phyloP scores from a whole-genome alignment of 2,113 vertebrate species.

The Colaptes auratus region DNA sequence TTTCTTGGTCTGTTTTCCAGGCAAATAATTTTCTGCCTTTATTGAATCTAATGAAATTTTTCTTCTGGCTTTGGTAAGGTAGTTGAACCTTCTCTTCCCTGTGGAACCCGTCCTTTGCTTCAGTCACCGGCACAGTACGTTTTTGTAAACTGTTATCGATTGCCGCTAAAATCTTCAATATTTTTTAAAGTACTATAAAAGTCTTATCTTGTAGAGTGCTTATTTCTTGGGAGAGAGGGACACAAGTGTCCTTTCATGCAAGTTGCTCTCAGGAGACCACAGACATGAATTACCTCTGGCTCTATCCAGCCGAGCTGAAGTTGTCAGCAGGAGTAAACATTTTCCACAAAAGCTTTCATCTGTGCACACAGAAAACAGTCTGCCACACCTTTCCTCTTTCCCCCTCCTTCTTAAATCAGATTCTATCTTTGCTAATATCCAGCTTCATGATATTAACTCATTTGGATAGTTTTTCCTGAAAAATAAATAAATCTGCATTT shows the following conservation, averaged over 20 bases:
- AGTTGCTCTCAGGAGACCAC: neutral
- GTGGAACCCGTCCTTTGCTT: neutral
- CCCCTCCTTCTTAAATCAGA: neutral
- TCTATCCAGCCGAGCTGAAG: neutral
- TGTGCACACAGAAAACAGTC: neutral
- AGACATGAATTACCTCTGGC: neutral
- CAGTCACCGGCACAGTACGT: neutral
- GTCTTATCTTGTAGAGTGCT: neutral
- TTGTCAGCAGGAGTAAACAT: neutral
- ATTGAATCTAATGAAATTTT: constrained; percentile 30
- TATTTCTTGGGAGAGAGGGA: neutral
- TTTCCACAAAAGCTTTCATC: neutral
- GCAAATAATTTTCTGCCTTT: constrained; percentile 21
- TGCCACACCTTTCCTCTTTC: neutral
- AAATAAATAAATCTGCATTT: neutral
- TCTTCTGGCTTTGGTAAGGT: constrained; percentile 16
- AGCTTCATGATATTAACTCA: neutral
- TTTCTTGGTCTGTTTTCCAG: constrained; percentile 37
- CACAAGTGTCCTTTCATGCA: neutral
- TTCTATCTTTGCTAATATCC: neutral
- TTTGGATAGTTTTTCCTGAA: neutral
- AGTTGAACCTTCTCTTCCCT: neutral
- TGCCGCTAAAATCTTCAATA: neutral
- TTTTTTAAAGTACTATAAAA: constrained; percentile 23
- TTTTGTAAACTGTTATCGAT: constrained; percentile 9